Evolutionary conservation across 2,888 invertebrate genomes (phyloP).

Genomic region (Oegoconia quadripuncta): DNA sequence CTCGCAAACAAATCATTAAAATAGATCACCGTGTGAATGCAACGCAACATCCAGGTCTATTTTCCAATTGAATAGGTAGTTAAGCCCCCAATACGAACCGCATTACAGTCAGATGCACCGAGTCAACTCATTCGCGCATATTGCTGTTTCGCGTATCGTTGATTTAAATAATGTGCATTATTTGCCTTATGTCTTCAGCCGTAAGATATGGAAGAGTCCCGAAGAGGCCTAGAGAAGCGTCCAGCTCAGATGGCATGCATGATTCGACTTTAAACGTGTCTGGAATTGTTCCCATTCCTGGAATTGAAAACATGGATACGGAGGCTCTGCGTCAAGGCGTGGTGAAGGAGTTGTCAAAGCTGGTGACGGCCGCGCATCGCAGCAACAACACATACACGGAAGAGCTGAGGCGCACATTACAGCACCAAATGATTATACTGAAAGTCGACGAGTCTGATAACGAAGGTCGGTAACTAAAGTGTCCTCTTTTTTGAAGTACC

Average conservation of each 20-base stretch:
- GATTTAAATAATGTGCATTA: slow-evolving; percentile 2
- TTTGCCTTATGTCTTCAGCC: slow-evolving; percentile 76
- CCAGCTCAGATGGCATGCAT: slow-evolving; percentile 35
- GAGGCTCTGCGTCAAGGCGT: slow-evolving; percentile 29
- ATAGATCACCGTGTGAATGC: slow-evolving; percentile 29
- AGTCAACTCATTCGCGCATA: slow-evolving; percentile 29
- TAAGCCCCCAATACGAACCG: slow-evolving; percentile 30
- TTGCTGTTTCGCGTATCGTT: slow-evolving; percentile 5
- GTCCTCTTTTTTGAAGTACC: too few relatives aligned
- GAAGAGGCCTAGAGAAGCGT: slow-evolving; percentile 89
- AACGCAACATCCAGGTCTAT: slow-evolving; percentile 36
- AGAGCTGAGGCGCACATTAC: slow-evolving; percentile 81
- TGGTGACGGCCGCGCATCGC: slow-evolving; percentile 85
- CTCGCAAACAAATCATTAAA: slow-evolving; percentile 1
- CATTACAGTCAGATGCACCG: slow-evolving; percentile 36
- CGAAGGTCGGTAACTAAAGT: slow-evolving; percentile 30
- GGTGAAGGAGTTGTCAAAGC: slow-evolving; percentile 58
- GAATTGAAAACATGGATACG: slow-evolving; percentile 29
- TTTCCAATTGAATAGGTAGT: slow-evolving; percentile 55
- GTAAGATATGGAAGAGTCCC: slow-evolving; percentile 98
- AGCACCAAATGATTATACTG: slow-evolving; percentile 31
- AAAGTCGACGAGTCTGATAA: slow-evolving; percentile 38
- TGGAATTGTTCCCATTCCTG: slow-evolving; percentile 17
- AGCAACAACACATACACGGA: slow-evolving; percentile 93
- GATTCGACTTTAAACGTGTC: slow-evolving; percentile 28